These are phyloP conservation scores for Rhynchomys soricoides DNA, from an alignment of 2,113 vertebrate species.

Conservation along the genomic window DNA sequence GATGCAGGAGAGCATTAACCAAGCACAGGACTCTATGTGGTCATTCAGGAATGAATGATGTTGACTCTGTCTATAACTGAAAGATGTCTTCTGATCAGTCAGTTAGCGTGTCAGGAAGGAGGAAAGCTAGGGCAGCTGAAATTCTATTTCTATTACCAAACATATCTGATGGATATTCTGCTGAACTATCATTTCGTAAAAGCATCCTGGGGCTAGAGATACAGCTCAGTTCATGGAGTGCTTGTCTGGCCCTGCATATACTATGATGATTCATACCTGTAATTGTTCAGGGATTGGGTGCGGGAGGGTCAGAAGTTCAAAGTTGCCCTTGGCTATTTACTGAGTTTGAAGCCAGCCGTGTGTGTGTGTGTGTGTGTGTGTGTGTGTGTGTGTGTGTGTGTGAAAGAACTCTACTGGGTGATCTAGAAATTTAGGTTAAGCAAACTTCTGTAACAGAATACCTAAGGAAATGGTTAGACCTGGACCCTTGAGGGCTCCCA, in stretches of 20 bases:
- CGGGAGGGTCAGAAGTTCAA: background rate
- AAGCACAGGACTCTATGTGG: background rate
- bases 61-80: background rate
- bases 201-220: background rate
- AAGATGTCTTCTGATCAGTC: background rate
- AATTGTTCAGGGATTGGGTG: background rate
- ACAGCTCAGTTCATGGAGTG: background rate
- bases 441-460: no score
- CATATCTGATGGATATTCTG: background rate
- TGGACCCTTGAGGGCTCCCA: no score
- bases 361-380: background rate
- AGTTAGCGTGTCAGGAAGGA: background rate
- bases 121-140: background rate
- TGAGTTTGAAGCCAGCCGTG: background rate
- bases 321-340: background rate
- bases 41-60: background rate
- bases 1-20: background rate
- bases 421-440: background rate
- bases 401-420: background rate
- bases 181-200: background rate
- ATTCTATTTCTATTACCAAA: background rate
- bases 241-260: background rate
- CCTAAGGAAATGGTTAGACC: background rate
- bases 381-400: background rate
- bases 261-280: background rate